These are phyloP conservation scores for Neomorphus geoffroyi DNA, from an alignment of 2,797 vertebrate genomes.

Conservation along the genomic window DNA sequence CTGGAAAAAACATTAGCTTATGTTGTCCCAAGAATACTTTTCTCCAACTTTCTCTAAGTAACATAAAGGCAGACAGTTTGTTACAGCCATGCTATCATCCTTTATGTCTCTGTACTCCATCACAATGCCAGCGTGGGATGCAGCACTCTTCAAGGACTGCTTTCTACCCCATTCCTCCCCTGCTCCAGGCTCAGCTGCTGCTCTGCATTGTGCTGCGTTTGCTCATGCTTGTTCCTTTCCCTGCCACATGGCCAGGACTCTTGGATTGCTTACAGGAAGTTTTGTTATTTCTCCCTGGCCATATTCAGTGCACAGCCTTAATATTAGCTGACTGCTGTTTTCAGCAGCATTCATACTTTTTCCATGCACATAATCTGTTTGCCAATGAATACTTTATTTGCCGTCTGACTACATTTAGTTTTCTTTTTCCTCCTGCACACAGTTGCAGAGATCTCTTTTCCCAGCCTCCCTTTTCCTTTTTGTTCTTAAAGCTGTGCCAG, in stretches of 20 bases:
- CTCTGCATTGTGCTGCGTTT: accelerated
- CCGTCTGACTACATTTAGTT: neutral
- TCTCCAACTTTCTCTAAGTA: neutral
- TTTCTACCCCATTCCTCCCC: too few relatives aligned
- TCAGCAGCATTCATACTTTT: neutral
- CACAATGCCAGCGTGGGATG: accelerated
- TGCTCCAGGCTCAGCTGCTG: neutral
- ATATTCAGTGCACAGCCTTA: accelerated
- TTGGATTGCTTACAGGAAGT: too few relatives aligned
- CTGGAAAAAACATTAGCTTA: neutral
- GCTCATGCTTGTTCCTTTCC: neutral
- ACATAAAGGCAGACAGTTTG: neutral
- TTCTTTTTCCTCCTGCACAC: neutral
- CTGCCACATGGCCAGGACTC: neutral
- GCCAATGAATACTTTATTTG: neutral
- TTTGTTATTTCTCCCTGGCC: neutral
- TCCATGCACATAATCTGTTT: neutral
- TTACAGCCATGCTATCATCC: too few relatives aligned
- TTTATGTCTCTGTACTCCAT: neutral
- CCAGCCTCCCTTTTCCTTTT: neutral
- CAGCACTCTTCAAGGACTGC: neutral
- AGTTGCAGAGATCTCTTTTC: neutral
- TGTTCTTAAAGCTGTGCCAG: neutral
- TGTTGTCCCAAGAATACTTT: neutral
- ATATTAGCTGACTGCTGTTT: neutral